phyloP scores from a whole-genome alignment of 2,113 vertebrate genomes.

The Meleagris gallopavo region DNA sequence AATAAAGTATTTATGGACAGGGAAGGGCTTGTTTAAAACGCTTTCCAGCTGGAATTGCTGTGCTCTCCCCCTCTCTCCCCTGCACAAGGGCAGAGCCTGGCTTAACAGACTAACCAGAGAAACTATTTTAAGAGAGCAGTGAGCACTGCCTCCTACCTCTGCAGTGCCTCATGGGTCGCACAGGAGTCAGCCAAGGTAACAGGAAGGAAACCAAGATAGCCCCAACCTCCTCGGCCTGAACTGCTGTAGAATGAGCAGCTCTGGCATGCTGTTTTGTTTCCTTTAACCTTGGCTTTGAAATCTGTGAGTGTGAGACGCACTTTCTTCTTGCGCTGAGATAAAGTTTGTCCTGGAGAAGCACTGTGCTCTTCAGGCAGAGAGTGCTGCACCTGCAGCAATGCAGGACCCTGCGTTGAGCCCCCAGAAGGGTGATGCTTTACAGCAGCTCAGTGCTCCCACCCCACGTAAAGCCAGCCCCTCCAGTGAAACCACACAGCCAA shows the following conservation, averaged over 20 bases:
- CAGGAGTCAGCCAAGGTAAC: conserved; percentile 34
- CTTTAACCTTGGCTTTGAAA: background rate
- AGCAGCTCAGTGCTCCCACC: background rate
- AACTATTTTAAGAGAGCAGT: conserved; percentile 17
- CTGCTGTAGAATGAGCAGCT: background rate
- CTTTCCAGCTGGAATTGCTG: background rate
- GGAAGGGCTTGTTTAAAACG: background rate
- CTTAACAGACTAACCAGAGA: background rate
- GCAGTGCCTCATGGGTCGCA: background rate
- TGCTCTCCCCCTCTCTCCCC: background rate
- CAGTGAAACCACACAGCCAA: background rate
- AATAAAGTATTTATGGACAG: background rate
- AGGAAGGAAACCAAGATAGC: background rate
- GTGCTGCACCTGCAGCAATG: background rate
- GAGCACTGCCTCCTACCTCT: background rate
- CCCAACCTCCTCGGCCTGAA: background rate
- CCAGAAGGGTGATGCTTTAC: background rate
- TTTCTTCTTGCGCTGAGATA: background rate
- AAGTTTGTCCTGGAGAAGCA: accelerated
- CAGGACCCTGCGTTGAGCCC: background rate
- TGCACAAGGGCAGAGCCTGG: background rate
- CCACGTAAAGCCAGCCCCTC: background rate
- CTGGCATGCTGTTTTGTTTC: background rate
- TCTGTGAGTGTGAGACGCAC: background rate
- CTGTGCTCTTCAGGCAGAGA: background rate